Percentiles rank a stretch among this genome's conserved stretches.
phyloP scores from a whole-genome alignment of 2,113 vertebrate species.

The Rousettus leschenaultii region DNA sequence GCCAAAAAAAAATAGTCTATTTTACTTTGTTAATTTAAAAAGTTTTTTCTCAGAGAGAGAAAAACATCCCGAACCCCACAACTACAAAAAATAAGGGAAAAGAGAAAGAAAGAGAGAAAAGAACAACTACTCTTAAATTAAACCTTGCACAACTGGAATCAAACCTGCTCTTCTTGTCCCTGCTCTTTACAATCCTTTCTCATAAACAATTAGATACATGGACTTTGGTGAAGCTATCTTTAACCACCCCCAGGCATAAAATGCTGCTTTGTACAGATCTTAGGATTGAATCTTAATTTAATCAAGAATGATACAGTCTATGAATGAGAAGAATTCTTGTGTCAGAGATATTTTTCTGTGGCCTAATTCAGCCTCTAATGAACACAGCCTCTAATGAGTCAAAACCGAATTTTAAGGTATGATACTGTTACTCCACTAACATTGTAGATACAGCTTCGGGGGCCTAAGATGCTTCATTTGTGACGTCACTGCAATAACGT shows the following conservation, averaged over 20 bases:
- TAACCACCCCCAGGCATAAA: background rate
- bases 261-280: background rate
- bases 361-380: background rate
- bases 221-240: background rate
- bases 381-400: background rate
- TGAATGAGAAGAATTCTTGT: background rate
- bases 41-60: background rate
- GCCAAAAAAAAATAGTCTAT: background rate
- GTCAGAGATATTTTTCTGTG: background rate
- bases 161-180: background rate
- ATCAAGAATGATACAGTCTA: background rate
- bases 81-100: background rate
- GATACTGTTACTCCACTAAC: background rate
- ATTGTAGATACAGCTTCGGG: too few species aligned
- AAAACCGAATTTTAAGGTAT: background rate
- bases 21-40: background rate
- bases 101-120: background rate
- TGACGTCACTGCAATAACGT: background rate
- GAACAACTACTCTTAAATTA: background rate
- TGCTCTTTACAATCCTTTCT: background rate
- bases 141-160: background rate
- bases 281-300: background rate
- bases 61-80: background rate
- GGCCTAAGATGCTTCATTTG: background rate
- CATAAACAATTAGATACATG: background rate